Evolutionary conservation across 2,113 vertebrate species (phyloP).

Genomic region (Colossoma macropomum): DNA sequence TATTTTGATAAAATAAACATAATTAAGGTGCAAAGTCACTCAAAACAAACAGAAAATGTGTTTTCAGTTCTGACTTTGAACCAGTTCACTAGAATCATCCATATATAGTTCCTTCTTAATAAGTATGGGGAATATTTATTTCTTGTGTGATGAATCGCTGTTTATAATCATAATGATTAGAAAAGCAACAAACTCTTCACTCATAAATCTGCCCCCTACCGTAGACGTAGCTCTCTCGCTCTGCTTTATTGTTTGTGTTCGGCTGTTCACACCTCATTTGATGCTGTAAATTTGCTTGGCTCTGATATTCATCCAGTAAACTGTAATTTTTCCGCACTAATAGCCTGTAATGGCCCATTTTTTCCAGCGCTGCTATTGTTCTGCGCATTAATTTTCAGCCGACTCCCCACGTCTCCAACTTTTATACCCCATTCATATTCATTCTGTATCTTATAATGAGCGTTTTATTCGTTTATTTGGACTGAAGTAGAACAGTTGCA

Average conservation of each 20-base stretch:
- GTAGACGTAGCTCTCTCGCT: constrained; percentile 20
- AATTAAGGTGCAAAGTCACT: no score
- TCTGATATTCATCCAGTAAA: constrained; percentile 59
- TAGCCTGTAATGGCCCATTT: constrained; percentile 56
- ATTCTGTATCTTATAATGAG: constrained; percentile 26
- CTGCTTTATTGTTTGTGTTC: constrained; percentile 26
- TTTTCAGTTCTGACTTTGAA: no score
- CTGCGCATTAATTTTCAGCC: constrained; percentile 44
- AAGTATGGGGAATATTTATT: no score
- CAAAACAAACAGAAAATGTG: no score
- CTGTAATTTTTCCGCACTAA: constrained; percentile 41
- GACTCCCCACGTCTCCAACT: constrained; percentile 15
- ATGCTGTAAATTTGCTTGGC: constrained; percentile 54
- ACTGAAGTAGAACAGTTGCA: background rate
- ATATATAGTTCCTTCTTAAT: no score
- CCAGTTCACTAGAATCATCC: no score
- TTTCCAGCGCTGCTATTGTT: constrained; percentile 54
- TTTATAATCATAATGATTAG: constrained; percentile 29
- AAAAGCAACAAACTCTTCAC: constrained; percentile 41
- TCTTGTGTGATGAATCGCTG: constrained; percentile 1
- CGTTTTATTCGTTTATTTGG: constrained; percentile 5
- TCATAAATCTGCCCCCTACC: constrained; percentile 32
- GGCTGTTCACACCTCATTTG: constrained; percentile 52
- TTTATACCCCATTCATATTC: constrained; percentile 30
- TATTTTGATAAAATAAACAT: no score